These are phyloP conservation scores for Triplophysa yarkandensis DNA, from an alignment of 2,797 vertebrate genomes.

Conservation along the genomic window DNA sequence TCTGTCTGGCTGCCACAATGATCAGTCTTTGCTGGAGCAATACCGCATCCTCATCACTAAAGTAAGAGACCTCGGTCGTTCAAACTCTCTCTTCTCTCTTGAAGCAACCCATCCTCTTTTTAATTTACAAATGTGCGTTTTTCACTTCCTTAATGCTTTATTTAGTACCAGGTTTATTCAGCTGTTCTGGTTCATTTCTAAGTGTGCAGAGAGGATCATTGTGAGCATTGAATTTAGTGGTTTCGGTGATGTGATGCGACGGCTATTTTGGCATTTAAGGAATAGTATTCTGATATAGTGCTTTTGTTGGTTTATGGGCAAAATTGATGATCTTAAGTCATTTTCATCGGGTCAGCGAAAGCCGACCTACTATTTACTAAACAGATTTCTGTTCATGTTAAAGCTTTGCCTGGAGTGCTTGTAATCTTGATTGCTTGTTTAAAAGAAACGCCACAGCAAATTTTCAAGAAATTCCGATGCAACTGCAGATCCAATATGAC, in stretches of 20 bases:
- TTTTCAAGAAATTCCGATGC: neutral
- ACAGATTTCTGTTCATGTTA: slow-evolving; percentile 26
- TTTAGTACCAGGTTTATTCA: neutral
- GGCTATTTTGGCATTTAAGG: too few relatives aligned
- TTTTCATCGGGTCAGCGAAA: slow-evolving; percentile 19
- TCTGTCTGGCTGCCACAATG: slow-evolving; percentile 92
- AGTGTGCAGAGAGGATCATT: neutral
- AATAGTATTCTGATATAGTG: too few relatives aligned
- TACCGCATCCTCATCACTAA: slow-evolving; percentile 96
- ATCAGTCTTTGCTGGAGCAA: slow-evolving; percentile 88
- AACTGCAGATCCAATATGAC: slow-evolving; percentile 2
- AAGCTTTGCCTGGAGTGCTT: neutral
- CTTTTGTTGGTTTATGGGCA: neutral
- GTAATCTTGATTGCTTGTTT: neutral
- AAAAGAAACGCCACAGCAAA: slow-evolving; percentile 9
- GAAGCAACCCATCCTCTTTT: too few relatives aligned
- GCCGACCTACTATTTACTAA: slow-evolving; percentile 34
- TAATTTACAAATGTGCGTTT: too few relatives aligned
- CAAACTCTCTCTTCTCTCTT: neutral
- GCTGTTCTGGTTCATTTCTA: neutral
- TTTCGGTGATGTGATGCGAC: neutral
- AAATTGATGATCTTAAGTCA: slow-evolving; percentile 19
- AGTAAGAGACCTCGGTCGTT: slow-evolving; percentile 72
- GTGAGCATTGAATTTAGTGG: neutral
- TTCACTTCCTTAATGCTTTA: too few relatives aligned